Base-by-base conservation (phyloP, 2,113 vertebrate genomes). In the Scomber scombrus region DNA sequence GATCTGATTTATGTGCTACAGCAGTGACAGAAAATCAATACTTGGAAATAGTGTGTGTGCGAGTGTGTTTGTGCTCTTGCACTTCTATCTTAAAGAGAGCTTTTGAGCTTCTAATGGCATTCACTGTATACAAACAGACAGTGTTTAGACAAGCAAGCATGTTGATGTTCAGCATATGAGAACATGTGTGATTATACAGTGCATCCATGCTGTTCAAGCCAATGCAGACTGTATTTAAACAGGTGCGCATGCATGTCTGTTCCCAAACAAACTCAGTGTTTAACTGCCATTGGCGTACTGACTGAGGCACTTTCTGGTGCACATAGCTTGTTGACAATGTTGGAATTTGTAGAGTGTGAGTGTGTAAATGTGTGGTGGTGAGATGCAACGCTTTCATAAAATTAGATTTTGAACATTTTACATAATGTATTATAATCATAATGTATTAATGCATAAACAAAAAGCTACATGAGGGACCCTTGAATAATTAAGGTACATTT, bases 11-110 rank as follows among this genome's bases (percentile, higher is more conserved):
- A 34, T 7, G 61, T 64, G 72, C 49, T 71, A 23, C 72, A 47
- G 52, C 56, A 75, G 64, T 46, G 60, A 75, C 63, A 77, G 43
- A 61, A 87, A 90, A 78, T 67, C 71, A 57, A 45, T 83, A 31
- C 12, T 57, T 65, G 1, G 50, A 68, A 63, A 40, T 40, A 40
- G 34, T 40, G 34, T 40, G 9, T 40, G 34, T 40, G 23, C 23
- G 23, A 26, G 23, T 66, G 23, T 31, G 13, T 45, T 43, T 70
- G 26, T n/a, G 29, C 0, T 52, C 6, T 55, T 31, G 9, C 58
- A 10, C 8, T 34, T 45, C 31, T 56, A 9, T 67, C 11, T 81
- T 55, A 34, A 61, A 60, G 23, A 51, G 31, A 43, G 51, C 45
- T 34, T n/a, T 2, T 47, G 40, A 54, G 26, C 34, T 52, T 60